phyloP scores from a whole-genome alignment of 92 coral and sea anemone species.

The Zoanthus sociatus region DNA sequence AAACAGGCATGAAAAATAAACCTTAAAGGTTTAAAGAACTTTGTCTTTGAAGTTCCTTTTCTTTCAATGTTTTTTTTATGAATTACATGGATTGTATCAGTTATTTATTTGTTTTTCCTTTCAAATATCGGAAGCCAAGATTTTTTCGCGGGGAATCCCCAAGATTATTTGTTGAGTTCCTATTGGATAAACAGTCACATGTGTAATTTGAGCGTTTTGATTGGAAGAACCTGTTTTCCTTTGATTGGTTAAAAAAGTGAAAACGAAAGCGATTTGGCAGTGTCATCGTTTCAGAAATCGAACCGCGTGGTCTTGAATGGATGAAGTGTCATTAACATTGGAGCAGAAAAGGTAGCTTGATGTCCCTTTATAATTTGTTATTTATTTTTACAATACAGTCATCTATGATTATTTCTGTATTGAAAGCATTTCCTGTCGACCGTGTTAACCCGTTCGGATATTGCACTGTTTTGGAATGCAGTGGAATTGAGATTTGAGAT shows the following conservation, averaged over 20 bases:
- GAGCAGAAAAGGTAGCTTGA: background rate
- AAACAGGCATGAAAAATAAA: no score
- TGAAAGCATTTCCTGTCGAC: no score
- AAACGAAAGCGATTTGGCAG: constrained; percentile 26
- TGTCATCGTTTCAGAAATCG: constrained; percentile 6
- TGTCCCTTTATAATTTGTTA: background rate
- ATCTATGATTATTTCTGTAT: background rate
- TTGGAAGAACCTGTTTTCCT: background rate
- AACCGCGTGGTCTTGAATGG: constrained; percentile 32
- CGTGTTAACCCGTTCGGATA: background rate
- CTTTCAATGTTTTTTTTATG: no score
- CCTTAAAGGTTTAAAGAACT: no score
- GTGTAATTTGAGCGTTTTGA: background rate
- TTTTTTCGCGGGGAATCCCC: constrained; percentile 38
- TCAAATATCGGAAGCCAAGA: background rate
- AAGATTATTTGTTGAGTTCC: background rate
- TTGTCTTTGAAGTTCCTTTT: no score
- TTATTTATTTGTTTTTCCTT: background rate
- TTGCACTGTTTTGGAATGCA: constrained; percentile 13
- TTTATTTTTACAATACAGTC: no score
- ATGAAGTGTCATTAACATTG: background rate
- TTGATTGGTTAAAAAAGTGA: constrained; percentile 6
- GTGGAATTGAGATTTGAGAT: background rate
- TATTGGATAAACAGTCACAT: constrained; percentile 21
- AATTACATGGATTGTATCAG: no score